phyloP scores from a whole-genome alignment of 2,113 vertebrate species.

The Cynopterus brachyotis region DNA sequence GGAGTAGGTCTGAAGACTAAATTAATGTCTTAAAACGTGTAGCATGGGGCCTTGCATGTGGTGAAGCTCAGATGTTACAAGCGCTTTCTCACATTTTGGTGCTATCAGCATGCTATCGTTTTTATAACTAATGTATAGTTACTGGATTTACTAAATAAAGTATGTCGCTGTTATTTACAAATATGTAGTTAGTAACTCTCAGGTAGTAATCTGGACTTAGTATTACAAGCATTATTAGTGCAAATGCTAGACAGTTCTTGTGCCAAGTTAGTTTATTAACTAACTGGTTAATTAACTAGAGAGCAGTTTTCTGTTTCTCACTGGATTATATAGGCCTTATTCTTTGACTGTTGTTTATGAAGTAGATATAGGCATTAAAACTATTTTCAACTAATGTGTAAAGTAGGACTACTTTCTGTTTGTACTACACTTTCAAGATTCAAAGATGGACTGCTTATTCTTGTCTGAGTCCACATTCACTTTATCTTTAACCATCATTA shows the following conservation, averaged over 20 bases:
- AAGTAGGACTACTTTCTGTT: slow-evolving; percentile 1
- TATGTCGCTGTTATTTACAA: not conserved
- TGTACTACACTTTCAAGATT: not conserved
- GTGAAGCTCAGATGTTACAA: not conserved
- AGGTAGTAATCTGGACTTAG: not conserved
- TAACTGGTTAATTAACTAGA: not conserved
- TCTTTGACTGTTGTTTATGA: slow-evolving; percentile 21
- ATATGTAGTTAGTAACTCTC: not conserved
- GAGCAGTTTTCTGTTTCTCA: not conserved
- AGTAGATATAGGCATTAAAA: not conserved
- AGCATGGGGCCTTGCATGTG: not conserved
- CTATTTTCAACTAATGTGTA: slow-evolving; percentile 6
- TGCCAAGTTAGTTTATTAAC: not conserved
- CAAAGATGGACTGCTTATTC: not conserved
- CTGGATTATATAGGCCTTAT: not conserved
- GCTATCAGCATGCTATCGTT: not conserved
- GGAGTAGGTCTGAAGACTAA: not conserved
- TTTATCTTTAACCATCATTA: not conserved
- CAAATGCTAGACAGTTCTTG: not conserved
- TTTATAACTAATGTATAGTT: not conserved
- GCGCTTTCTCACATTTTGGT: not conserved
- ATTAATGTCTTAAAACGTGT: not conserved
- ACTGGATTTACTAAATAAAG: not conserved
- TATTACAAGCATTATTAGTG: not conserved
- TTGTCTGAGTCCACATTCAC: not conserved